Evolutionary conservation across 64 coral and sea anemone genomes (phyloP).

Genomic region (Actinia tenebrosa): DNA sequence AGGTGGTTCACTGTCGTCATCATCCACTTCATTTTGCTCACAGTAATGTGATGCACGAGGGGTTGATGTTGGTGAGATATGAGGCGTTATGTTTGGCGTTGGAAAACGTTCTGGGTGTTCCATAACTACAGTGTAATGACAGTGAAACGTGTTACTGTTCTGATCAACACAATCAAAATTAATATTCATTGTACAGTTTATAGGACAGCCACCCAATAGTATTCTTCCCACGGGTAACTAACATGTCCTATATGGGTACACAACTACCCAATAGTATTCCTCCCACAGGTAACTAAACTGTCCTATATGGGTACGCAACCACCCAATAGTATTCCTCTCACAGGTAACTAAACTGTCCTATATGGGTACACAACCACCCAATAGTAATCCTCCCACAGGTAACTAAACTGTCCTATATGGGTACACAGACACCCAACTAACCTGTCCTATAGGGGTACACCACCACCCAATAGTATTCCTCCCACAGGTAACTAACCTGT

Average conservation of each 20-base stretch:
- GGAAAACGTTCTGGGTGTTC: slow-evolving; percentile 2
- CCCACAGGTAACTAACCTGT: slow-evolving; percentile 43
- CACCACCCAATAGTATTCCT: neutral
- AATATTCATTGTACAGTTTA: too few relatives aligned
- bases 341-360: too few relatives aligned
- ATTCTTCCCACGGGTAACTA: too few relatives aligned
- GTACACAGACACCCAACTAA: neutral
- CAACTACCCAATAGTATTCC: neutral
- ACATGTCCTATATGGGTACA: too few relatives aligned
- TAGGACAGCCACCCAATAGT: too few relatives aligned
- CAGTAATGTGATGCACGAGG: neutral
- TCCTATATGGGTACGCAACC: slow-evolving; percentile 21
- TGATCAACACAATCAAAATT: too few relatives aligned
- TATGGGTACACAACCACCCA: neutral
- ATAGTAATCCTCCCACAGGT: neutral
- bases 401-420: neutral
- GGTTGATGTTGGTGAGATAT: neutral
- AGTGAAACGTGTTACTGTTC: neutral
- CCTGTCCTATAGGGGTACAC: neutral
- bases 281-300: slow-evolving; percentile 32
- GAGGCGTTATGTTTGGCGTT: neutral
- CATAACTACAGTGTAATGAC: neutral
- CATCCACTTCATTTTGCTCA: neutral
- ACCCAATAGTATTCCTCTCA: neutral
- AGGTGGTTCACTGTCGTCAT: neutral